Percentiles rank a stretch among this genome's conserved stretches.
These are phyloP conservation scores for Chloropsis cyanopogon DNA, from an alignment of 2,113 vertebrate genomes.

Conservation along the genomic window DNA sequence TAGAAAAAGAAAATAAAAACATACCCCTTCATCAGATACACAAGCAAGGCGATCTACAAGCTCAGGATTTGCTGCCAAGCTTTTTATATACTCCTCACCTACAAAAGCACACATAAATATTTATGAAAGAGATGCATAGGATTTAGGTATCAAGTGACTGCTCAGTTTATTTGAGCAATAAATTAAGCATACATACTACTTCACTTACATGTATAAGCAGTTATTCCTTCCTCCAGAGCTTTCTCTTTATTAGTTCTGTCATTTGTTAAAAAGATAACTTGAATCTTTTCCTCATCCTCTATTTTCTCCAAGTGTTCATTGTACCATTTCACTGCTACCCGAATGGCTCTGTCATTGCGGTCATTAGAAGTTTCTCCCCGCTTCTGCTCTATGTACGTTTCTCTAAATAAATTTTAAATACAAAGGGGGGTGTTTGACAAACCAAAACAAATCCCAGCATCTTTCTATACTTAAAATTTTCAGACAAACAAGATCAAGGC, in stretches of 20 bases:
- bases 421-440: not conserved
- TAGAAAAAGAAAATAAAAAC: constrained; percentile 1
- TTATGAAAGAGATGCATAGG: not conserved
- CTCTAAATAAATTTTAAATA: constrained; percentile 69
- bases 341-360: constrained; percentile 93
- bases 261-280: constrained; percentile 92
- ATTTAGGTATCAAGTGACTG: not conserved
- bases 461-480: not conserved
- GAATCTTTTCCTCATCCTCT: constrained; percentile 65
- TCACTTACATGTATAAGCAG: constrained; percentile 87
- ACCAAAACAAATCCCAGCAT: not conserved
- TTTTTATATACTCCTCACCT: constrained; percentile 97
- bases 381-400: constrained; percentile 88
- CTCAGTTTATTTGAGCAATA: not conserved
- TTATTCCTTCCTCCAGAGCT: constrained; percentile 82
- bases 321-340: constrained; percentile 91
- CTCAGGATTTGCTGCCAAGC: constrained; percentile 89
- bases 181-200: not conserved
- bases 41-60: constrained; percentile 92
- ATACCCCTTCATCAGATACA: constrained; percentile 87
- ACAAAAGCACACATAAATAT: constrained; percentile 34
- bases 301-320: constrained; percentile 81
- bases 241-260: constrained; percentile 89
- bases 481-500: not conserved
- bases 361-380: constrained; percentile 92